Evolutionary conservation across 2,888 invertebrate genomes (phyloP).

Genomic region (Proisotoma minuta): DNA sequence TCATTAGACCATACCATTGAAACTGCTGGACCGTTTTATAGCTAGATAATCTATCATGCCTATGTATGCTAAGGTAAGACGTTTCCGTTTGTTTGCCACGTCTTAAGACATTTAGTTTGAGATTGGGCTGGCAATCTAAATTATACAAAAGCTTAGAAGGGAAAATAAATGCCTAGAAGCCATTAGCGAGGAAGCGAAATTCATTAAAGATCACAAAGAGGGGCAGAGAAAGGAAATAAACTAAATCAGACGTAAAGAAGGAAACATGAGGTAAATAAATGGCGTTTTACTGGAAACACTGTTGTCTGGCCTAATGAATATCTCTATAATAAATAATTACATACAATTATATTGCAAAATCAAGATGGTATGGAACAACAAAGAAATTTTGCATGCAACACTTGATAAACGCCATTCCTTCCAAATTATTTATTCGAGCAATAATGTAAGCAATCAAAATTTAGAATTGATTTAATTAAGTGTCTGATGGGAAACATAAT

Average conservation of each 20-base stretch:
- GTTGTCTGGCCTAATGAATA: no score
- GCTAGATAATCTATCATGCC: constrained; percentile 4
- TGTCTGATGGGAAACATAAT: no score
- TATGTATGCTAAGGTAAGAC: background rate
- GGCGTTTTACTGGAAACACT: no score
- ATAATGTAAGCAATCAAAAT: no score
- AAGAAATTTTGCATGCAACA: no score
- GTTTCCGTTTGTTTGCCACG: background rate
- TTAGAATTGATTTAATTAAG: no score
- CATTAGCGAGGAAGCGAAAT: constrained; percentile 5
- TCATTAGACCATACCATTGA: no score
- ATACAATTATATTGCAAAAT: no score
- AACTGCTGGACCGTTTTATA: constrained; percentile 9
- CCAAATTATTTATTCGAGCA: no score
- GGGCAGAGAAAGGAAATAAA: background rate
- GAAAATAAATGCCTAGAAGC: constrained; percentile 4
- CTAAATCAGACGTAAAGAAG: constrained; percentile 6
- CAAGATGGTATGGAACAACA: no score
- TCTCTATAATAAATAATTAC: no score
- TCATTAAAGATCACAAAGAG: constrained; percentile 5
- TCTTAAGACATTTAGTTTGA: background rate
- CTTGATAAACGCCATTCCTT: no score
- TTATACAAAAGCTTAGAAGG: background rate
- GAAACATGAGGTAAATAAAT: constrained; percentile 1
- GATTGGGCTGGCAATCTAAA: background rate